Conservation (phyloP, 1,140 invertebrate genomes). For the Odontomachus brunneus region DNA sequence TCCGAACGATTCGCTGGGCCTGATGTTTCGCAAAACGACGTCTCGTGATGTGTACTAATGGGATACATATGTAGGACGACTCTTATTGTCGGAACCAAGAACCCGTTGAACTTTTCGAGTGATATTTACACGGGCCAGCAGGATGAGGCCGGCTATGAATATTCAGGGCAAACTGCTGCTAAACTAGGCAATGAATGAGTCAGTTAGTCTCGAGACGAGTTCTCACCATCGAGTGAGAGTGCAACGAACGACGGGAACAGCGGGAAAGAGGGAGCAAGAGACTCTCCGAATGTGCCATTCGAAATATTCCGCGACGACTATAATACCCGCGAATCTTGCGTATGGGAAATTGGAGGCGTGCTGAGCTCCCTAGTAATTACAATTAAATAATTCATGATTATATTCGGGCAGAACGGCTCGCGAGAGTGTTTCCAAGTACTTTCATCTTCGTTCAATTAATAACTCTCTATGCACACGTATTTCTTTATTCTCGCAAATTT, state of each 20-base stretch:
- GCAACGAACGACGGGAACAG: neutral
- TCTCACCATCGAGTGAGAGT: constrained; percentile 54
- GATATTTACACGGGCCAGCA: constrained; percentile 74
- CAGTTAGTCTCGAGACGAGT: constrained; percentile 76
- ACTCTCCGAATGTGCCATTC: neutral
- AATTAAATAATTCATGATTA: neutral
- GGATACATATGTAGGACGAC: constrained; percentile 25
- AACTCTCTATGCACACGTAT: no score
- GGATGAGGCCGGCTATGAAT: constrained; percentile 82
- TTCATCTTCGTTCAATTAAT: neutral
- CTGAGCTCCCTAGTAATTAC: neutral
- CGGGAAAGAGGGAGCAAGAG: no score
- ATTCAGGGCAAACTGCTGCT: constrained; percentile 84
- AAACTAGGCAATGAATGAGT: constrained; percentile 84
- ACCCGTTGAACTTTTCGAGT: constrained; percentile 76
- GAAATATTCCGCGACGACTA: constrained; percentile 26
- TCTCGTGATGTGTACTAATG: constrained; percentile 9
- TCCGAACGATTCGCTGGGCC: neutral
- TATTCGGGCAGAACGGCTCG: constrained; percentile 6
- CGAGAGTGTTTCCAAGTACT: neutral
- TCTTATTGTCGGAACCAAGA: constrained; percentile 56
- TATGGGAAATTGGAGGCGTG: neutral
- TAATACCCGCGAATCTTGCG: constrained; percentile 7
- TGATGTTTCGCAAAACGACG: neutral
- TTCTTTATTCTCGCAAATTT: no score